A percentile compares a stretch with the other conserved stretches of the same genome.
Conservation (phyloP, 2,888 invertebrate species). For the Melanotus villosus region DNA sequence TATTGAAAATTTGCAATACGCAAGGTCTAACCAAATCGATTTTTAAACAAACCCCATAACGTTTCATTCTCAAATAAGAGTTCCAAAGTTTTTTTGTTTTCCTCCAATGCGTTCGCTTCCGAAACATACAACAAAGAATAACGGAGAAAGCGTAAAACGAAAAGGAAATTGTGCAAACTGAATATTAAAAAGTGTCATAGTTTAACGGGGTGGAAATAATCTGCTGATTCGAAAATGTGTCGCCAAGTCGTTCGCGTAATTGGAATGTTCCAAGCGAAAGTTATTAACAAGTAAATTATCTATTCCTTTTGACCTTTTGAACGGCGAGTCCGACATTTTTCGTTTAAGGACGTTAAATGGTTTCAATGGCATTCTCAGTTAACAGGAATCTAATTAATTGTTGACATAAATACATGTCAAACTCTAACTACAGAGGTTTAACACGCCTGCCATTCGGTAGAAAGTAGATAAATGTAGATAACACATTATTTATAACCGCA, state of each 20-base stretch:
- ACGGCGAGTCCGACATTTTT: not conserved
- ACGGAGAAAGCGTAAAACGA: conserved; percentile 20
- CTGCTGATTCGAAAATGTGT: conserved; percentile 54
- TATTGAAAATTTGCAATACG: conserved; percentile 21
- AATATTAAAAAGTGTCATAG: conserved; percentile 45
- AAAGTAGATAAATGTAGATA: conserved; percentile 13
- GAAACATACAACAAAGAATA: conserved; percentile 21
- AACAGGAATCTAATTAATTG: not conserved
- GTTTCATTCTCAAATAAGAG: conserved; percentile 8
- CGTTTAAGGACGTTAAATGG: not conserved
- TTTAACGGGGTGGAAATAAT: conserved; percentile 51
- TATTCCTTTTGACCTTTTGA: conserved; percentile 18
- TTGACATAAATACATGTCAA: not conserved
- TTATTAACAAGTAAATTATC: conserved; percentile 57
- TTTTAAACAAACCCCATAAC: conserved; percentile 14
- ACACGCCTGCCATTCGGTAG: not conserved
- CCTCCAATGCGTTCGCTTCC: not conserved
- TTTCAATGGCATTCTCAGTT: not conserved
- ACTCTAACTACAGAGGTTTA: not conserved
- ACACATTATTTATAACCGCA: conserved; percentile 4
- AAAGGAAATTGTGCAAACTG: conserved; percentile 43
- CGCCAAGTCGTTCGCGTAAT: conserved; percentile 58
- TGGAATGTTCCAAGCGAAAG: conserved; percentile 54
- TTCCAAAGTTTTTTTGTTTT: conserved; percentile 5
- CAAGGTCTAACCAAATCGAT: conserved; percentile 4